phyloP scores from a whole-genome alignment of 2,888 invertebrate species.

The Agapostemon virescens region DNA sequence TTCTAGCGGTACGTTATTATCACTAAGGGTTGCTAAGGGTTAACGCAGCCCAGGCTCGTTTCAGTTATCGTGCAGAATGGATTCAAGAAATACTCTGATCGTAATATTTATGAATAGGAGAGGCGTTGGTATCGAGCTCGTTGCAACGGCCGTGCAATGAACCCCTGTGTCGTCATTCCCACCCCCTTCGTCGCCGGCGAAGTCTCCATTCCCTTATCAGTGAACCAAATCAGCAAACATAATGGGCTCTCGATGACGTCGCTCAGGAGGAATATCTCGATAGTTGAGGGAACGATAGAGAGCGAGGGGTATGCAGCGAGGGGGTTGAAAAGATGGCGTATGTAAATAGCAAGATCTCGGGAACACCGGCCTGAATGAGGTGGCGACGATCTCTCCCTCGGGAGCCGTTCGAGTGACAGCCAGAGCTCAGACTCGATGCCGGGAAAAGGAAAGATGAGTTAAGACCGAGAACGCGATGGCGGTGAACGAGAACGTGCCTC shows the following conservation, averaged over 20 bases:
- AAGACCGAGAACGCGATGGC: constrained; percentile 34
- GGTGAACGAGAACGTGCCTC: neutral
- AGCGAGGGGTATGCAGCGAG: neutral
- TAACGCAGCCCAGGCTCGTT: too few species aligned
- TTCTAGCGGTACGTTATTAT: too few species aligned
- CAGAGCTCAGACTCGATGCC: constrained; percentile 39
- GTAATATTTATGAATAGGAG: constrained; percentile 34
- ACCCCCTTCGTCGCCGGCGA: neutral
- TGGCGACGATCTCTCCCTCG: constrained; percentile 71
- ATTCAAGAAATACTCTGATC: neutral
- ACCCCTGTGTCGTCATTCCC: neutral
- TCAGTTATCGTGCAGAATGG: too few species aligned
- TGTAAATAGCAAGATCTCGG: constrained; percentile 70
- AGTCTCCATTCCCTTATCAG: constrained; percentile 40
- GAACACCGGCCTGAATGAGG: constrained; percentile 67
- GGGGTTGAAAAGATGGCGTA: constrained; percentile 61
- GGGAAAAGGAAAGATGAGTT: constrained; percentile 51
- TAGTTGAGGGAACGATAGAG: constrained; percentile 22
- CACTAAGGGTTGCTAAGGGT: too few species aligned
- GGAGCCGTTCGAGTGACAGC: constrained; percentile 62
- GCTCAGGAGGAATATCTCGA: constrained; percentile 40
- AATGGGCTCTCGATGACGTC: constrained; percentile 51
- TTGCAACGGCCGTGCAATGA: constrained; percentile 26
- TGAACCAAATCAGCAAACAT: constrained; percentile 45
- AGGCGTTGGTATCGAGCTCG: constrained; percentile 14